Base-by-base conservation (phyloP, 2,113 vertebrate species). In the Eurypyga helias region DNA sequence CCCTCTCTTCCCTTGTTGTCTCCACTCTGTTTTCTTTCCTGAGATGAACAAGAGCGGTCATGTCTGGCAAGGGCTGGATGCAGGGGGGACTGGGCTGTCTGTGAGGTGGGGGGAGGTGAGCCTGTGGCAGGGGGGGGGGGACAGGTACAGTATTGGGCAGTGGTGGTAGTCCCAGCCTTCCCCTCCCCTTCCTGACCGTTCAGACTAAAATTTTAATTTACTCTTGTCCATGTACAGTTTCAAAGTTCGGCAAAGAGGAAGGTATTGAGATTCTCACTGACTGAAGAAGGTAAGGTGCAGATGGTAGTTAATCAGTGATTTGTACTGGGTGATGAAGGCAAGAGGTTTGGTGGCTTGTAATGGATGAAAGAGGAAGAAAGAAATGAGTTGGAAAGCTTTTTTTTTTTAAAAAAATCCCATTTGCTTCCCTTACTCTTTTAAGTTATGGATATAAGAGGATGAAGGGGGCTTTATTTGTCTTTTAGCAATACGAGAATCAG, bases 41-140 rank as follows among this genome's bases (percentile, higher is more conserved):
- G 10, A 2, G 1, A 16, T 11, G 43, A 69, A 16, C 29, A 51
- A 7, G 21, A 45, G 26, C 1, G 1, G 33, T 49, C 1, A 0
- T 3, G 13, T 52, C 31, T 58, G 26, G 16, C 4, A 12, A 7
- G 18, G 55, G 25, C 14, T 0, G 3, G 48, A 11, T 4, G 2
- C 48, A 26, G n/a, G 2, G 2, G 15, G 57, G 57, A 7, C 28
- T 2, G 2, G 31, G 8, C 29, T 48, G 51, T 26, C 70, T 61
- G 46, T 0, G 2, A 38, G 25, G 26, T 0, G 10, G 7, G 36
- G 6, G 11, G 17, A 49, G n/a, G 24, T 1, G 14, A 62, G 29
- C 5, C 45, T 75, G 15, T 36, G 43, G 20, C 1, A 2, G 13
- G 38, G 23, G 13, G 14, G 45, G 2, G 13, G 38, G 23, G 23